These are phyloP conservation scores for Agapornis canus DNA, from an alignment of 2,797 vertebrate genomes.

Conservation along the genomic window DNA sequence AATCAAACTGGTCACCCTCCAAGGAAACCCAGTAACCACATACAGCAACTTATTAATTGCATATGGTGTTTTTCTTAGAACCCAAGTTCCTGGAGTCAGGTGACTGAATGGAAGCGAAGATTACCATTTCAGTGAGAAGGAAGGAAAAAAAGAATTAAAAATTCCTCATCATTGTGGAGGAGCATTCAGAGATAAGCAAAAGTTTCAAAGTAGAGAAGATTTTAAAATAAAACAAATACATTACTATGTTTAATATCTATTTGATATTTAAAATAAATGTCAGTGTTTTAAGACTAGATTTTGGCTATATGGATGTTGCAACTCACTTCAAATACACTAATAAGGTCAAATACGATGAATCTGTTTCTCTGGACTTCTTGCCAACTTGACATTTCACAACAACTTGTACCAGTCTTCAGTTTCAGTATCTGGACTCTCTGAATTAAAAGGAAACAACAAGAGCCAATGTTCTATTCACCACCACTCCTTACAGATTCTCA, in stretches of 20 bases:
- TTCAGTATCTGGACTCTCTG: background rate
- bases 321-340: background rate
- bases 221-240: background rate
- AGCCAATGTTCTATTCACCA: background rate
- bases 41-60: background rate
- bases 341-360: background rate
- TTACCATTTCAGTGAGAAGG: background rate
- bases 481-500: background rate
- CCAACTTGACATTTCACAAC: background rate
- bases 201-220: background rate
- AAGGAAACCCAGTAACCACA: background rate
- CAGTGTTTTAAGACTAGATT: background rate
- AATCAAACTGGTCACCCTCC: background rate
- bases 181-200: background rate
- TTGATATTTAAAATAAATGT: background rate
- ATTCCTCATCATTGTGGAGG: background rate
- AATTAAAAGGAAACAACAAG: background rate
- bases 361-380: background rate
- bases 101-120: background rate
- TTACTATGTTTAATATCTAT: background rate
- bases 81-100: background rate
- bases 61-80: background rate
- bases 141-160: background rate
- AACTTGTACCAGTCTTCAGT: background rate
- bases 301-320: background rate